Evolutionary conservation across 2,113 vertebrate genomes (phyloP).

Genomic region (Notothenia rossii): DNA sequence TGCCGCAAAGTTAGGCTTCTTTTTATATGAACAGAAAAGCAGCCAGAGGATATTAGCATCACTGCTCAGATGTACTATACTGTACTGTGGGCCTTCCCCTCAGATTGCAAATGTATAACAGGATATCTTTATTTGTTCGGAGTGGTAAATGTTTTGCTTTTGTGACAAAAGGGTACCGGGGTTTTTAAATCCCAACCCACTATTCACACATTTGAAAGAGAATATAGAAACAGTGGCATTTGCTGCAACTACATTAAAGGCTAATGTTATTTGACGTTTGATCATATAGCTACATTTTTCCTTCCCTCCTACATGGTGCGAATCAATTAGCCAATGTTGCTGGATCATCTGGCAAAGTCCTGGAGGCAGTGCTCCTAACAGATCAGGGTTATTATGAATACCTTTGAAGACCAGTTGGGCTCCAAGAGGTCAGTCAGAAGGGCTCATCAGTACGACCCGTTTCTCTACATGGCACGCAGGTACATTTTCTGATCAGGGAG

Average conservation of each 20-base stretch:
- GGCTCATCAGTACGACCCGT: conserved; percentile 18
- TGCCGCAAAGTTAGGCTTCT: conserved; percentile 37
- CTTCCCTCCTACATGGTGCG: conserved; percentile 45
- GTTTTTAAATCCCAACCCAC: conserved; percentile 43
- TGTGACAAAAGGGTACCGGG: conserved; percentile 37
- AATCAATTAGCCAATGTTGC: conserved; percentile 64
- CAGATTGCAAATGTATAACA: conserved; percentile 29
- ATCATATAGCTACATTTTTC: conserved; percentile 51
- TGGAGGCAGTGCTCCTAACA: conserved; percentile 44
- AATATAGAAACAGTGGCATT: conserved; percentile 54
- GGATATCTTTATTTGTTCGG: conserved; percentile 46
- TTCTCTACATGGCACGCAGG: conserved; percentile 9
- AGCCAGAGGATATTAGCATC: conserved; percentile 51
- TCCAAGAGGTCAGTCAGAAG: conserved; percentile 29
- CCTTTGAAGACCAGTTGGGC: conserved; percentile 27
- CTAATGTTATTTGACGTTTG: conserved; percentile 65
- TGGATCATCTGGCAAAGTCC: conserved; percentile 41
- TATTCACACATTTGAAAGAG: conserved; percentile 56
- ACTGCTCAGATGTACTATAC: background rate
- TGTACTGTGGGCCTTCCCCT: background rate
- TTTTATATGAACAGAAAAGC: conserved; percentile 46
- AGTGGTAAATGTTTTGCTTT: conserved; percentile 32
- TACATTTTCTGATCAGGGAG: conserved; percentile 21
- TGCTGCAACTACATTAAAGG: conserved; percentile 37
- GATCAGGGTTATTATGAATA: conserved; percentile 38